Evolutionary conservation across 2,113 vertebrate species (phyloP), one percentile per base, ranked within the genome.

Genomic region (Brienomyrus longianalis): DNA sequence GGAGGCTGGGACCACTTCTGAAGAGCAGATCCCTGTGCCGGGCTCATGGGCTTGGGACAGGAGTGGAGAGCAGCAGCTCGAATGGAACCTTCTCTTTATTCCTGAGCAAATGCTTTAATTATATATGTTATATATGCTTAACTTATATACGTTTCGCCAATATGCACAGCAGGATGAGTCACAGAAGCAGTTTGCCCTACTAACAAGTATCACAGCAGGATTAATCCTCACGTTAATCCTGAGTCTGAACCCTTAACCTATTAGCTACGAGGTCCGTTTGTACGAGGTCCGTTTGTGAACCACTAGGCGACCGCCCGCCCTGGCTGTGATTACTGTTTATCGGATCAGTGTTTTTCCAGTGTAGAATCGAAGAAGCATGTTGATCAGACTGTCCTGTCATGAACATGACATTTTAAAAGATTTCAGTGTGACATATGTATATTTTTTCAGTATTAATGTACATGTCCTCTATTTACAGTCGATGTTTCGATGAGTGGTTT

Each of bases 401-500:
- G 90, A 88, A 88, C 39, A 93, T 95, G 94, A 93, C 92, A 92
- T 95, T 95, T 93, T 92, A 94, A 93, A 93, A 92, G 91, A 92
- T 92, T 93, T 92, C 93, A 92, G 88, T 93, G 92, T 92, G 92
- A 92, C 90, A 91, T 94, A 89, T 86, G 90, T 89, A 88, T 45
- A 91, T 94, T 93, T 95, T 94, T 94, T 93, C 90, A 89, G 92
- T 94, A 59, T 89, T 92, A 94, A 94, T 87, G 89, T 87, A 90
- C 47, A 90, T 90, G 89, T 77, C 43, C 51, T 85, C 77, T 83
- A 74, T 90, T 83, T 89, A 86, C 80, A 83, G 80, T 92, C 93
- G 92, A 94, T 92, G 94, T 95, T 96, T 95, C 95, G 93, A 95
- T 94, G 89, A 93, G 94, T 91, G 94, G 93, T 96, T 96, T 88